These are phyloP conservation scores for Rallus crepitans DNA, from an alignment of 2,797 vertebrate species.

Conservation along the genomic window DNA sequence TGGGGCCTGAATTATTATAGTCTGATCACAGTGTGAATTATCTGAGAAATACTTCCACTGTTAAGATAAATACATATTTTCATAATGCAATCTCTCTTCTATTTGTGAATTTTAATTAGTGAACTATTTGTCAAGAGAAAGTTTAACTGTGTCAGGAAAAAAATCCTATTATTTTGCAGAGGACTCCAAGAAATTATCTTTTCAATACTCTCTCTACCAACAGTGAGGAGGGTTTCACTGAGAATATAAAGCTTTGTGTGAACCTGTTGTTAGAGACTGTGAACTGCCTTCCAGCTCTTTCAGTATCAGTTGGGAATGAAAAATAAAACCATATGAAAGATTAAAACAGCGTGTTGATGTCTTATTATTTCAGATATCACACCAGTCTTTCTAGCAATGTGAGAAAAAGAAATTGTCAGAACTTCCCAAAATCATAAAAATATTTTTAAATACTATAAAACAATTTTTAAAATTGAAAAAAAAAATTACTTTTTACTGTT, in stretches of 20 bases:
- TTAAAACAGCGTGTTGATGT: background rate
- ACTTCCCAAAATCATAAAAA: conserved; percentile 10
- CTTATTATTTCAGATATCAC: background rate
- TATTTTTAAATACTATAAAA: background rate
- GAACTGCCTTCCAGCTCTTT: conserved; percentile 6
- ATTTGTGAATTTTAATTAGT: background rate
- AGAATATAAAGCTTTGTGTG: conserved; percentile 23
- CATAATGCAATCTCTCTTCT: background rate
- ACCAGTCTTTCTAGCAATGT: background rate
- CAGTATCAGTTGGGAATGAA: conserved; percentile 15
- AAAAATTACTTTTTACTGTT: background rate
- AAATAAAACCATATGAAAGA: conserved; percentile 29
- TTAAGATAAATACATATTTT: conserved; percentile 22
- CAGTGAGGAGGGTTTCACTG: background rate
- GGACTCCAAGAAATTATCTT: background rate
- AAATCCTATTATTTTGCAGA: background rate
- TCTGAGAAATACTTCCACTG: background rate
- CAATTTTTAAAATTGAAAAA: background rate
- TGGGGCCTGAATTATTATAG: background rate
- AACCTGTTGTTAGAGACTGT: conserved; percentile 9
- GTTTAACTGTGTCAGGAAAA: background rate
- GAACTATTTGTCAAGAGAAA: background rate
- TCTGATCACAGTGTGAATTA: background rate
- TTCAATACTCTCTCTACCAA: conserved; percentile 1
- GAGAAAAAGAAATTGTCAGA: background rate